A percentile compares a stretch with the other conserved stretches of the same genome.
phyloP scores from a whole-genome alignment of 2,113 vertebrate species.

The Platysternon megacephalum region DNA sequence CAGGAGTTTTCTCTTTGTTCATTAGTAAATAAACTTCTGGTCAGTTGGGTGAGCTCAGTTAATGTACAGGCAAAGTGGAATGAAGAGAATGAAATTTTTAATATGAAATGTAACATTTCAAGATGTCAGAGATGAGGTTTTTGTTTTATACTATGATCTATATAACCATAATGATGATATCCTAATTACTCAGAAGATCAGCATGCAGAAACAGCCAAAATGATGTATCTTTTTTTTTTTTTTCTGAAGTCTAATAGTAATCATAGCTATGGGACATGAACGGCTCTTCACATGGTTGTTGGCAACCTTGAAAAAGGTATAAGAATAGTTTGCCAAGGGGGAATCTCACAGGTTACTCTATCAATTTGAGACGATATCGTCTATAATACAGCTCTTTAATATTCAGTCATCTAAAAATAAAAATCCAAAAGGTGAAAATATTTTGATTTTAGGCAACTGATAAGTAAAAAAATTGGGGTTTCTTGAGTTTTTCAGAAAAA shows the following conservation, averaged over 20 bases:
- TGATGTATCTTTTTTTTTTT: accelerated
- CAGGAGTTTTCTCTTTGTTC: neutral
- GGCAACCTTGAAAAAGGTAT: neutral
- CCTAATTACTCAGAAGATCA: neutral
- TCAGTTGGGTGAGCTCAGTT: neutral
- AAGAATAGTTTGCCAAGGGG: neutral
- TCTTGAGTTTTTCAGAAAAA: neutral
- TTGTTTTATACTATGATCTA: neutral
- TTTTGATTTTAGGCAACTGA: neutral
- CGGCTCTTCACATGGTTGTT: neutral
- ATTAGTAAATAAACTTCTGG: neutral
- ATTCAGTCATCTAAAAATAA: neutral
- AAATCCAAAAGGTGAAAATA: neutral
- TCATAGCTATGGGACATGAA: neutral
- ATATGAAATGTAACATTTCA: neutral
- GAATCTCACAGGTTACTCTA: neutral
- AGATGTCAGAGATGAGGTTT: neutral
- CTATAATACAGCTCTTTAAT: neutral
- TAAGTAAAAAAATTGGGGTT: neutral
- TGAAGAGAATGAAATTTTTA: neutral
- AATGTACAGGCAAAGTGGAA: neutral
- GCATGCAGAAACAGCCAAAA: neutral
- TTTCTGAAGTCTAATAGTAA: neutral
- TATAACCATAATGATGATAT: neutral
- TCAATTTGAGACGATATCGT: neutral